phyloP scores from a whole-genome alignment of 1,140 invertebrate species.

The Diploscapter pachys region DNA sequence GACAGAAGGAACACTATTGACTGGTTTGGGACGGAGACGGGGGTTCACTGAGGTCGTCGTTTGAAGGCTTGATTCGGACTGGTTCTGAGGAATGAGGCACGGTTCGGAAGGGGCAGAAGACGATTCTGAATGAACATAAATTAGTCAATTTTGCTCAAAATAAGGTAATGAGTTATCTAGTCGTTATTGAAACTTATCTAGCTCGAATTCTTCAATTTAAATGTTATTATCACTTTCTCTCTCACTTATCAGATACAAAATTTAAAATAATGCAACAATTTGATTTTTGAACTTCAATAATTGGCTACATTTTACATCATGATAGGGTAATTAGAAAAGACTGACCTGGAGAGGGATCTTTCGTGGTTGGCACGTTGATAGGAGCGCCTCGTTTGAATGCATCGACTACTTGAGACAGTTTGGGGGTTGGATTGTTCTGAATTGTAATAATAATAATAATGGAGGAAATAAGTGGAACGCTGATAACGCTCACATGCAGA shows the following conservation, averaged over 20 bases:
- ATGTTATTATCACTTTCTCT: no score
- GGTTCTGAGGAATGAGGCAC: conserved; percentile 2
- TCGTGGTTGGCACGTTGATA: no score
- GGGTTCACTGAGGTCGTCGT: conserved; percentile 57
- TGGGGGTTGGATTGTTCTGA: conserved; percentile 13
- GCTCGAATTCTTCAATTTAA: no score
- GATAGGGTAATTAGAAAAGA: no score
- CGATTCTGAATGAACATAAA: conserved; percentile 32
- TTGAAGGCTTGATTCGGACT: conserved; percentile 5
- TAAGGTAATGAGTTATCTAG: not conserved
- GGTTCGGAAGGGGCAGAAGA: conserved; percentile 11
- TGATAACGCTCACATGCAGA: conserved; percentile 44
- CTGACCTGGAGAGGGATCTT: no score
- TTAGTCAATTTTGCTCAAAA: not conserved
- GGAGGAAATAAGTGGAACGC: conserved; percentile 1
- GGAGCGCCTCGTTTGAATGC: not conserved
- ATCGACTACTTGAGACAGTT: conserved; percentile 1
- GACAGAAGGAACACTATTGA: conserved; percentile 34
- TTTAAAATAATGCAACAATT: no score
- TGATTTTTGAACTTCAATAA: no score
- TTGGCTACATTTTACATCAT: no score
- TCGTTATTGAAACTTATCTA: no score
- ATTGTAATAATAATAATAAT: conserved; percentile 7
- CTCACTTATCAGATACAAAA: no score
- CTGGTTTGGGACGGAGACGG: conserved; percentile 53